A percentile compares a stretch with the other conserved stretches of the same genome.
Evolutionary conservation across 2,888 invertebrate species (phyloP).

Genomic region (Brachypterus glaber): DNA sequence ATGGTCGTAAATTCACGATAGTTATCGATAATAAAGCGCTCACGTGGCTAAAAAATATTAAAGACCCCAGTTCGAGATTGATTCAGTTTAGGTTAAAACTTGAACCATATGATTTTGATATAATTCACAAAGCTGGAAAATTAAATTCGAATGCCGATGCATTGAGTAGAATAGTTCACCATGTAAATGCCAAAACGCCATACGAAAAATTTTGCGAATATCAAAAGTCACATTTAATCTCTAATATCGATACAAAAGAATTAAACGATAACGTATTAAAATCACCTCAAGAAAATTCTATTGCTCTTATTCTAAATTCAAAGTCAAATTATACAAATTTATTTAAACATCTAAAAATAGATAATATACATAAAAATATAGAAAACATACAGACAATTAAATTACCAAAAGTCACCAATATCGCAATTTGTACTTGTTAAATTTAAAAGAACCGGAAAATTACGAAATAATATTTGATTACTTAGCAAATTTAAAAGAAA

Average conservation of each 20-base stretch:
- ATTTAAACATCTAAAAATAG: no score
- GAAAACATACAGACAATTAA: no score
- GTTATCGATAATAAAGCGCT: conserved; percentile 31
- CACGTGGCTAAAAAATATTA: conserved; percentile 26
- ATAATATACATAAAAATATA: no score
- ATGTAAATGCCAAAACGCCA: not conserved
- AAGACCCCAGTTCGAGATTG: conserved; percentile 25
- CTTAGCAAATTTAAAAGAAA: not conserved
- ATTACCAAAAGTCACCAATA: no score
- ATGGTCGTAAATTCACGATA: conserved; percentile 29
- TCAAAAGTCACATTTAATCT: conserved; percentile 7
- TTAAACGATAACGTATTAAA: conserved; percentile 8
- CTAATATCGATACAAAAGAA: conserved; percentile 5
- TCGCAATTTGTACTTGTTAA: no score
- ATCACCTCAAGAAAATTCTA: conserved; percentile 3
- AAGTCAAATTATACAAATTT: no score
- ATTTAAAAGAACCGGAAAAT: no score
- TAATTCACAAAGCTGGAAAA: conserved; percentile 26
- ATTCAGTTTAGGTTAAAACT: conserved; percentile 26
- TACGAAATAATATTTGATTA: not conserved
- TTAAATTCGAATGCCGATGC: conserved; percentile 26
- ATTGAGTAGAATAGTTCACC: conserved; percentile 12
- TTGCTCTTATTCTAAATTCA: no score
- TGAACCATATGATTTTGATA: conserved; percentile 27
- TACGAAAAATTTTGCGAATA: conserved; percentile 7